Evolutionary conservation across 2,797 vertebrate species (phyloP).

Genomic region (Siniperca scherzeri): DNA sequence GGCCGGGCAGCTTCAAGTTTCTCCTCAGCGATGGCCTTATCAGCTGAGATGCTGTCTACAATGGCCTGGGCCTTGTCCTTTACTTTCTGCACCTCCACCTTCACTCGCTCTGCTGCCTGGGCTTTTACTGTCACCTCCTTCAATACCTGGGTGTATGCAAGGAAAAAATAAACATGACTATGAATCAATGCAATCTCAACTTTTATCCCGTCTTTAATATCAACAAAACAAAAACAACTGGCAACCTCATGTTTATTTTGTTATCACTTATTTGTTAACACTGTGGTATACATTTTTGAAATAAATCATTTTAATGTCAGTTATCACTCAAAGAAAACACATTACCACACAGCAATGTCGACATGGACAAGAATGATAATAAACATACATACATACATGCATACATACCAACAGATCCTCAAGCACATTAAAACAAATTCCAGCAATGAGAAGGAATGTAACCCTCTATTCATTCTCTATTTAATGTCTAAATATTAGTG

Average conservation of each 20-base stretch:
- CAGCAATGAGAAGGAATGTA: not conserved
- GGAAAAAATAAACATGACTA: not conserved
- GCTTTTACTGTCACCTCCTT: constrained; percentile 97
- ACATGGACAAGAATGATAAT: not conserved
- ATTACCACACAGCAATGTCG: not conserved
- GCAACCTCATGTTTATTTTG: not conserved
- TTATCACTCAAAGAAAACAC: not conserved
- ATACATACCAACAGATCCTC: no score
- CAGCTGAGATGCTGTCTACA: constrained; percentile 93
- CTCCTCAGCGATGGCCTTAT: constrained; percentile 93
- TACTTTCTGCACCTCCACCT: constrained; percentile 96
- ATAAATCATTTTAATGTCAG: not conserved
- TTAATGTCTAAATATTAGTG: not conserved
- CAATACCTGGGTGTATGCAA: constrained; percentile 86
- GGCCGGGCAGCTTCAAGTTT: constrained; percentile 94
- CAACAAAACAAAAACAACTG: not conserved
- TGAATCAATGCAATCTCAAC: not conserved
- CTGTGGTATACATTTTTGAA: not conserved
- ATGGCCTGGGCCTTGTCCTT: constrained; percentile 97
- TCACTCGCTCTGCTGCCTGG: constrained; percentile 94
- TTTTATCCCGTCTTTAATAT: not conserved
- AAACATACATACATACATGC: no score
- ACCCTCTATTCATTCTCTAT: not conserved
- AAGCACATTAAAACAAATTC: not conserved
- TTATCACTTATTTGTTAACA: not conserved